These are phyloP conservation scores for Volucella bombylans DNA, from an alignment of 2,888 invertebrate genomes.

Conservation along the genomic window DNA sequence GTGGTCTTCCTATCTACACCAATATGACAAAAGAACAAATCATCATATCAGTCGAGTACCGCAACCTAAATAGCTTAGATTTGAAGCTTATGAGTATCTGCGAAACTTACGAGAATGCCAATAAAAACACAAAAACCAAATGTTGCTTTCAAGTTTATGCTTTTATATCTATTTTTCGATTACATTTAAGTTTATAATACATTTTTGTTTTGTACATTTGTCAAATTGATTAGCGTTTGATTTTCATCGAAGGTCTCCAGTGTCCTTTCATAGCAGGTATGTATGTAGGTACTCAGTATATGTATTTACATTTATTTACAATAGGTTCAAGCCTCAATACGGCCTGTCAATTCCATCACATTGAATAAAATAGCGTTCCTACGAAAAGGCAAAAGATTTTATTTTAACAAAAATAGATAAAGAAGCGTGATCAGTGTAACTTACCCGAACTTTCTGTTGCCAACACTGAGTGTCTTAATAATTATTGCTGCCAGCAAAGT, in stretches of 20 bases:
- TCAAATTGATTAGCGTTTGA: conserved; percentile 23
- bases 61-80: too few relatives aligned
- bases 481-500: conserved; percentile 71
- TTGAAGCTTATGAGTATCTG: too few relatives aligned
- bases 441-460: conserved; percentile 72
- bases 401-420: not conserved
- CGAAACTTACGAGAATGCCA: too few relatives aligned
- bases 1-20: too few relatives aligned
- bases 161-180: conserved; percentile 2
- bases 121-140: not conserved
- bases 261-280: conserved; percentile 3
- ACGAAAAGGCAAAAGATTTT: conserved; percentile 1
- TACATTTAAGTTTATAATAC: conserved; percentile 22
- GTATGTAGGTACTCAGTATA: conserved; percentile 49
- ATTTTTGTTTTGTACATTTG: conserved; percentile 33
- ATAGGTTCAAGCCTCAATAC: conserved; percentile 31
- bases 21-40: too few relatives aligned
- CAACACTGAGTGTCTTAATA: conserved; percentile 71
- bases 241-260: not conserved
- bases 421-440: not conserved
- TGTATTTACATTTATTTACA: conserved; percentile 42
- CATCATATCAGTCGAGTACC: too few relatives aligned
- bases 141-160: conserved; percentile 31
- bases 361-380: conserved; percentile 28
- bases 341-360: conserved; percentile 13